phyloP scores from a whole-genome alignment of 2,888 invertebrate genomes.

The Phalangium opilio region DNA sequence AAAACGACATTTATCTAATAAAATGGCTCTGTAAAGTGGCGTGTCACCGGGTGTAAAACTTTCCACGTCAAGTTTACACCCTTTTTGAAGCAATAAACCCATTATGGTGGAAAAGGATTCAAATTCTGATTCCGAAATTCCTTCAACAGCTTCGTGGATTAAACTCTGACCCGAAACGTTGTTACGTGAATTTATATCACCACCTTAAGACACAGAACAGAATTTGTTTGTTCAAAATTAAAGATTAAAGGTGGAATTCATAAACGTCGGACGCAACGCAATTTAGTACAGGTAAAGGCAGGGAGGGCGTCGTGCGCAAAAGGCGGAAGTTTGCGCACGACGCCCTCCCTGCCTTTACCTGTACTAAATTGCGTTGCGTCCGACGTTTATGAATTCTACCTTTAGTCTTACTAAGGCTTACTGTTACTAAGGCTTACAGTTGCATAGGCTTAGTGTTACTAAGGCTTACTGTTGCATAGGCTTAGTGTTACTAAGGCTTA shows the following conservation, averaged over 20 bases:
- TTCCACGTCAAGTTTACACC: slow-evolving; percentile 36
- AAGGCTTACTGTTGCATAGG: too few species aligned
- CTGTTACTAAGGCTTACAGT: too few species aligned
- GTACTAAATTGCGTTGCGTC: too few species aligned
- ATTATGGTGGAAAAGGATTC: slow-evolving; percentile 40
- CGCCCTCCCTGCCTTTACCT: background rate
- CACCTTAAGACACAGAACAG: slow-evolving; percentile 36
- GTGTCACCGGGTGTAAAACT: slow-evolving; percentile 35
- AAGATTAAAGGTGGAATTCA: background rate
- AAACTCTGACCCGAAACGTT: slow-evolving; percentile 41
- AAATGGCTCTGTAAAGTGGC: slow-evolving; percentile 38
- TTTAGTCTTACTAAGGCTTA: too few species aligned
- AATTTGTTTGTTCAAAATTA: too few species aligned
- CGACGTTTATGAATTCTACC: too few species aligned
- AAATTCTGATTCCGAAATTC: slow-evolving; percentile 34
- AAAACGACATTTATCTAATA: slow-evolving; percentile 36
- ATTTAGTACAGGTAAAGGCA: background rate
- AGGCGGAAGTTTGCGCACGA: too few species aligned
- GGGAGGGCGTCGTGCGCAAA: too few species aligned
- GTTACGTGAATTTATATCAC: slow-evolving; percentile 39
- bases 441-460: too few species aligned
- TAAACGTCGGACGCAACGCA: background rate
- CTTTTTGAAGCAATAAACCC: slow-evolving; percentile 35
- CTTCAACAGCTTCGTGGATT: slow-evolving; percentile 47
- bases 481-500: too few species aligned